Conservation (phyloP, 2,888 invertebrate genomes). For the Hydrotaea diabolus region DNA sequence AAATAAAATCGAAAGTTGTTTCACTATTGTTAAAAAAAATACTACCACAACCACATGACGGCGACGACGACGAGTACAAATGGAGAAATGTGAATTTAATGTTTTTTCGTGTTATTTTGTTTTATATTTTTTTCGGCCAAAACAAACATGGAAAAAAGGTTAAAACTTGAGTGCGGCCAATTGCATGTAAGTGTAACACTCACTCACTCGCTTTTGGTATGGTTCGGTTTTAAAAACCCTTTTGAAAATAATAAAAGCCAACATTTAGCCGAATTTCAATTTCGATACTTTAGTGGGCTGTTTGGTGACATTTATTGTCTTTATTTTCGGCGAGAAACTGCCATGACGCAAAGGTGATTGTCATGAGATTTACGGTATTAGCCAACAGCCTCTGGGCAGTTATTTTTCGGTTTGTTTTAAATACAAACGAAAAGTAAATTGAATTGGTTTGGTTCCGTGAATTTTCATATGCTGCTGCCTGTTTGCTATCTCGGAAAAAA, state of each 20-base stretch:
- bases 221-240: background rate
- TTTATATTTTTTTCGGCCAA: constrained; percentile 59
- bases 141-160: background rate
- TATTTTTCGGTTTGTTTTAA: too few species aligned
- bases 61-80: background rate
- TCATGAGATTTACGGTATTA: background rate
- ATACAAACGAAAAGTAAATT: too few species aligned
- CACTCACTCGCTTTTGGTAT: background rate
- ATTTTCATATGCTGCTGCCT: background rate
- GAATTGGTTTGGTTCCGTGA: too few species aligned
- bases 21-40: constrained; percentile 26
- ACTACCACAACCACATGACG: background rate
- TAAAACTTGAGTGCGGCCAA: background rate
- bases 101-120: constrained; percentile 46
- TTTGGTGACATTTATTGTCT: constrained; percentile 64
- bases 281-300: constrained; percentile 43
- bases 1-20: constrained; percentile 67
- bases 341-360: constrained; percentile 54
- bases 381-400: too few species aligned
- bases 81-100: constrained; percentile 61
- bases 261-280: constrained; percentile 48
- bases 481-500: background rate
- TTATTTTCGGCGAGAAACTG: constrained; percentile 36
- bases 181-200: background rate
- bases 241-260: background rate